Evolutionary conservation across 2,888 invertebrate genomes (phyloP), one percentile per base, ranked within the genome.

Genomic region (Coenonympha arcania): DNA sequence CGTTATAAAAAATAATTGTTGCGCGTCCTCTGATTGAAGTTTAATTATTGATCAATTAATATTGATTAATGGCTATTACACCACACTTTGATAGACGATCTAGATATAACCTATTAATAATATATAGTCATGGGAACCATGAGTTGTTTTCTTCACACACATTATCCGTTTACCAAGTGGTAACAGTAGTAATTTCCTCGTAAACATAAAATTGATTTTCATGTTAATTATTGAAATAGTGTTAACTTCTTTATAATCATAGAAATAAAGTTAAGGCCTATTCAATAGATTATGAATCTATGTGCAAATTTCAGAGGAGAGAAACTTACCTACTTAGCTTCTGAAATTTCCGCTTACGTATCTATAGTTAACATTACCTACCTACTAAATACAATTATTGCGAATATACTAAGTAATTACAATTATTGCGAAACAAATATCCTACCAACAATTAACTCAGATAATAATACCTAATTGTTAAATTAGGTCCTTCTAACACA

Each of bases 11-110:
- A 9, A 34, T 34, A 18, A 34, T 34, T 18, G 9, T n/a, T 15
- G 5, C 11, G 5, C 6, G n/a, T 19, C 28, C 1, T 18, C 6
- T 30, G 19, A 41, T 30, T 30, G 19, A 3, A 19, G 4, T 8
- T 28, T 41, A 41, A 30, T 41, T 30, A 19, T 19, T 30, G 11
- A 41, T 30, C 41, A 30, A 41, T 41, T 19, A 41, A 19, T 41
- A 2, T n/a, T n/a, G 13, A 41, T 41, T 41, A 41, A 30, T 30
- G 3, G 28, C 41, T 30, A 19, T 41, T 41, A 30, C 30, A 28
- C 24, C 28, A 19, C 4, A n/a, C 24, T 22, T 36, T 37, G 44
- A 33, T 24, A 16, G 24, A 50, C 22, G 39, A 37, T 37, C 41
- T 20, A 24, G 20, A 30, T 37, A 30, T 37, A 41, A 16, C 30